Base-by-base conservation (phyloP, 2,113 vertebrate genomes). In the Cercopithecus mona region DNA sequence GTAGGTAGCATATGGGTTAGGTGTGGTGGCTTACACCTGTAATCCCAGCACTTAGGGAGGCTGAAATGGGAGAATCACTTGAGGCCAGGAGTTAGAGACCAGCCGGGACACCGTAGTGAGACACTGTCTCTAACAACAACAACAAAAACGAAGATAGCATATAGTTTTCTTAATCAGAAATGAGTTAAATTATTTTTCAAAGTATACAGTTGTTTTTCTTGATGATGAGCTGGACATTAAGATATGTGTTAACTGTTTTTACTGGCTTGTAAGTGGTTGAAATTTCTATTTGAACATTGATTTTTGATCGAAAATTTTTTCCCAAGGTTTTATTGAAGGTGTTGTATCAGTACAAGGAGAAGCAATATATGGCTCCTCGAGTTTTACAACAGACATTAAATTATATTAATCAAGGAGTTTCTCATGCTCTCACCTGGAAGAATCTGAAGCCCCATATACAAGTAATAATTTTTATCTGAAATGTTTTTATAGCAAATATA, bases 391-490 rank as follows among this genome's bases (percentile, higher is more conserved):
- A 99, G 98, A 99, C 99, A 0, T 99, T 99, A 89, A 99, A 99
- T 98, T 99, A 99, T 96, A 99, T 99, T 97, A 99, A 99, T 98
- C 99, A 99, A 99, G 99, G 99, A 95, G 99, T 99, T 96, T 99
- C 99, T 40, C 99, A 99, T 57, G 99, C 99, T 35, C 97, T 99
- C 93, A 99, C 99, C 66, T 99, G 99, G 99, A 99, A 99, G 98
- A 99, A 99, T 98, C 99, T 99, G 96, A 99, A 99, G 97, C 99
- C 99, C 94, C 99, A 99, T 98, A 99, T 99, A 98, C 99, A 99
- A 99, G 99, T 99, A 99, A 99, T 93, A 52, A 35, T 92, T 93
- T 94, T 40, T 97, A 43, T 88, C 80, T 93, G 14, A 78, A 87
- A 80, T 95, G 18, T 68, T 96, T 95, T 92, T 52, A 11, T 92